These are phyloP conservation scores for Aegithalos caudatus DNA, from an alignment of 2,113 vertebrate genomes.

Conservation along the genomic window DNA sequence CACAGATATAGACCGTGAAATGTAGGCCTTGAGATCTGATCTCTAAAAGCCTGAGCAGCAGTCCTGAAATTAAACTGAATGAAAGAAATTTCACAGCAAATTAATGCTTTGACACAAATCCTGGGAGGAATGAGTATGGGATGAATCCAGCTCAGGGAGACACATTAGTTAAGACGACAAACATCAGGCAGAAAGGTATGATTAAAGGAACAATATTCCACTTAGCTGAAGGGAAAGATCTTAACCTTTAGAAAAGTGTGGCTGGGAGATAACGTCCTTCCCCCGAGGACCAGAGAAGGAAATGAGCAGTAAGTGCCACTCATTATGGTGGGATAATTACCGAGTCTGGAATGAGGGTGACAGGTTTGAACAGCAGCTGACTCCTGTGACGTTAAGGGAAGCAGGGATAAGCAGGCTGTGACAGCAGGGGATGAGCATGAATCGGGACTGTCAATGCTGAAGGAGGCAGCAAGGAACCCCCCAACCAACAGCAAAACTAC, in stretches of 20 bases:
- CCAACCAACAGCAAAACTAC: background rate
- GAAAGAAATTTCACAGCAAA: background rate
- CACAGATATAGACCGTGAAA: background rate
- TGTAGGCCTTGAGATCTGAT: background rate
- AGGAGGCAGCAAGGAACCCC: background rate
- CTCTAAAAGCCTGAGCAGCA: background rate
- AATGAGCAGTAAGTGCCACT: background rate
- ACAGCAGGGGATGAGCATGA: background rate
- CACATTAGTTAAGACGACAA: conserved; percentile 6
- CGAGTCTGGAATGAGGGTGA: background rate
- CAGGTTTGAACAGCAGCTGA: conserved; percentile 32
- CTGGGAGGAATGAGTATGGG: background rate
- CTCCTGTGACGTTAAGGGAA: background rate
- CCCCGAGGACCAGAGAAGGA: background rate
- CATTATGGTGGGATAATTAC: background rate
- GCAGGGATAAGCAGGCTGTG: background rate
- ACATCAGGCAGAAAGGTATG: conserved; percentile 6
- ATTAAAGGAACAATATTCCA: conserved; percentile 36
- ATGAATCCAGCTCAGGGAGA: background rate
- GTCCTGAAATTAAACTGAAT: conserved; percentile 17
- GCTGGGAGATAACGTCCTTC: background rate
- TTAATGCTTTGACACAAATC: conserved; percentile 28
- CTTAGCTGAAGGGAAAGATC: conserved; percentile 6
- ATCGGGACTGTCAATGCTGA: background rate
- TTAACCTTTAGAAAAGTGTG: conserved; percentile 12